phyloP scores from a whole-genome alignment of 2,888 invertebrate genomes.

The Harpagoxenus sublaevis region DNA sequence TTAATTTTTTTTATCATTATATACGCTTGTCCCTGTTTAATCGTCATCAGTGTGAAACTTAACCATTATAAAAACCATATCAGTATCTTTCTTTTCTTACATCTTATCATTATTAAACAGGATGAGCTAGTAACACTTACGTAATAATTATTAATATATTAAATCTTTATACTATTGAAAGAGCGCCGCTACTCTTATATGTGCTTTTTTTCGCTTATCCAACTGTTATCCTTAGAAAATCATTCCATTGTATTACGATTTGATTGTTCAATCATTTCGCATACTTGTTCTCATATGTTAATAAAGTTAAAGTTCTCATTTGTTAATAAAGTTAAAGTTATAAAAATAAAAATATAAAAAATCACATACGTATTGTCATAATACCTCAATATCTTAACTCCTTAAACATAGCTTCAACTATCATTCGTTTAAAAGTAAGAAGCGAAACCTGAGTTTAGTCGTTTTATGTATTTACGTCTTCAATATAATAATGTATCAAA shows the following conservation, averaged over 20 bases:
- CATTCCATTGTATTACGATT: background rate
- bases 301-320: background rate
- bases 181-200: background rate
- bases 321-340: background rate
- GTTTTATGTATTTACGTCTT: background rate
- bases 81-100: background rate
- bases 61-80: slow-evolving; percentile 4
- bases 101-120: background rate
- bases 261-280: background rate
- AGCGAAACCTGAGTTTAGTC: background rate
- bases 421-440: background rate
- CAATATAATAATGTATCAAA: background rate
- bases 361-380: background rate
- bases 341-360: slow-evolving; percentile 10
- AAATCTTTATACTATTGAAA: background rate
- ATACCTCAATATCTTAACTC: background rate
- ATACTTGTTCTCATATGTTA: background rate
- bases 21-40: background rate
- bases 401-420: background rate
- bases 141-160: background rate
- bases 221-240: background rate
- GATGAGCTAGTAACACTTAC: background rate
- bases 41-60: background rate
- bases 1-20: background rate
- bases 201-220: background rate